phyloP scores from a whole-genome alignment of 2,113 vertebrate species.

The Bubo blakistoni region DNA sequence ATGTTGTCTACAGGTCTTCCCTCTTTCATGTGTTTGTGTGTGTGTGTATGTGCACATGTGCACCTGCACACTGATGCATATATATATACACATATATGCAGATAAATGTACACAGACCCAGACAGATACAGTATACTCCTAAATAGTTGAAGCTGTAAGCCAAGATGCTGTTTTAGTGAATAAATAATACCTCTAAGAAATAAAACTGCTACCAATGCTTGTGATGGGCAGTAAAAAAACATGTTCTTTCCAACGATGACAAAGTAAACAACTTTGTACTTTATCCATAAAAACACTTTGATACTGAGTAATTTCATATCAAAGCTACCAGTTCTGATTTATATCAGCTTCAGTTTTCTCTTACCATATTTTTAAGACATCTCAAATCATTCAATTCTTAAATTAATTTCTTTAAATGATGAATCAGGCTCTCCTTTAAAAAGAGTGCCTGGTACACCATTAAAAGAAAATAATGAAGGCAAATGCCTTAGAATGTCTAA shows the following conservation, averaged over 20 bases:
- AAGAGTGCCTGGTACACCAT: neutral
- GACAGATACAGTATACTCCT: neutral
- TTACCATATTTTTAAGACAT: neutral
- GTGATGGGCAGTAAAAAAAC: neutral
- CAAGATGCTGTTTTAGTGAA: neutral
- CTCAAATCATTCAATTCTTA: neutral
- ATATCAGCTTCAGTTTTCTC: neutral
- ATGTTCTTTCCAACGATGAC: neutral
- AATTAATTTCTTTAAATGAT: constrained; percentile 39
- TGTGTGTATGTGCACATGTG: rapidly evolving
- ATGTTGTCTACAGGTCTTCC: neutral
- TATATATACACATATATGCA: neutral
- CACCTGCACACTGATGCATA: neutral
- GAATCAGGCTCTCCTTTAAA: neutral
- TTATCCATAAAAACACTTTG: neutral
- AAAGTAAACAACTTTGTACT: neutral
- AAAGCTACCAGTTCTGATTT: neutral
- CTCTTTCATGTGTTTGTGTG: neutral
- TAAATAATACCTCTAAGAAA: neutral
- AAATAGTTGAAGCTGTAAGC: neutral
- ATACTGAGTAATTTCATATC: neutral
- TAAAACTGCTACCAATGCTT: neutral
- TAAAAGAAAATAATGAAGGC: constrained; percentile 50
- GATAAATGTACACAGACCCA: neutral
- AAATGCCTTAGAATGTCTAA: constrained; percentile 28